Evolutionary conservation across 2,888 invertebrate species (phyloP), one percentile per base, ranked within the genome.

Genomic region (Antheraea assamensis): DNA sequence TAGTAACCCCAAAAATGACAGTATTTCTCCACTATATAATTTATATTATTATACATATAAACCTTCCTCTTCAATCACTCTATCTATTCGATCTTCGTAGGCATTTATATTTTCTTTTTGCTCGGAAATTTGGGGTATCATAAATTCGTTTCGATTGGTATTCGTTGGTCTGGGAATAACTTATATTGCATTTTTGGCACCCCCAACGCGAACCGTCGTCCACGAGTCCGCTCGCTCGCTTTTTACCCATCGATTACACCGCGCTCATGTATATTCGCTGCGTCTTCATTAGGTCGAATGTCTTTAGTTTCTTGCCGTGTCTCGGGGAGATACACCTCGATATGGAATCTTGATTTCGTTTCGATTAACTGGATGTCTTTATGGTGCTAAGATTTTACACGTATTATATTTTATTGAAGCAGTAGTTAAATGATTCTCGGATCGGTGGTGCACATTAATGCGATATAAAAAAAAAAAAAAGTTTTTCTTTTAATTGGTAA

Each of bases 121-220:
- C n/a, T n/a, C n/a, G 8, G 13, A 42, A 1, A 42, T 13, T 42
- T 42, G 13, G 42, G 42, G 13, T 42, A 42, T 42, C 42, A 15
- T 19, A 55, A 66, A 52, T 5, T 21, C 35, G 24, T 35, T 27
- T 21, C 24, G 8, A 47, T 52, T 66, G 21, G 52, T 10, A 64
- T 19, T 61, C 72, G 24, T 72, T 27, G 30, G 70, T 21, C 72
- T 70, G 73, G 21, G 71, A 87, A 92, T 92, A 92, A 89, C 90
- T 91, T 90, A 93, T 90, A 93, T 93, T 92, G 93, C 93, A 93
- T 93, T 93, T 93, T 93, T 92, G 93, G 92, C 93, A 93, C 93
- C 90, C 89, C 87, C 61, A 1, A 84, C 85, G 82, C 82, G 81
- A 81, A 76, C 79, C 80, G 83, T 79, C 79, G 82, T 85, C 87